phyloP scores from a whole-genome alignment of 2,797 vertebrate genomes.

The Epinephelus malabaricus region DNA sequence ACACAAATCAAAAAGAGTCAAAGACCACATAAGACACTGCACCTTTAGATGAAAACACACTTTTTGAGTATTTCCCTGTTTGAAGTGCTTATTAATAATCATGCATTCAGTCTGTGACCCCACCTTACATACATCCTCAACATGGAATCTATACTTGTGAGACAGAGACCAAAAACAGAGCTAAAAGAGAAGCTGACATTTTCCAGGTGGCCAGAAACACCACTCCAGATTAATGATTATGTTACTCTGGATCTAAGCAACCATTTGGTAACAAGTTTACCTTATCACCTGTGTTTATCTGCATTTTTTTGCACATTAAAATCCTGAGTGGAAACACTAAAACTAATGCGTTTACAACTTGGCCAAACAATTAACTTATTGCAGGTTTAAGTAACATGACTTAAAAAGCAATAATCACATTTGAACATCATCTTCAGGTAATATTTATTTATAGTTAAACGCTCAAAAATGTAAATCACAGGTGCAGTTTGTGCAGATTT shows the following conservation, averaged over 20 bases:
- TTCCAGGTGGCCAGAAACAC: too few species aligned
- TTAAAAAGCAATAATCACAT: background rate
- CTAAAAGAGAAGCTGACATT: too few species aligned
- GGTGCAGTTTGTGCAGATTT: background rate
- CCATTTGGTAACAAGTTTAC: too few species aligned
- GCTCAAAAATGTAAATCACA: background rate
- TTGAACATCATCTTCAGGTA: background rate
- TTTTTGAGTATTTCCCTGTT: conserved; percentile 11
- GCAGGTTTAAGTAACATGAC: background rate
- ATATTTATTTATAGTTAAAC: background rate
- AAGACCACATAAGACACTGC: conserved; percentile 8
- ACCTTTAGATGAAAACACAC: background rate
- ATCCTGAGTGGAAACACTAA: too few species aligned
- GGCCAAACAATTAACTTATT: background rate
- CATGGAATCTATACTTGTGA: background rate
- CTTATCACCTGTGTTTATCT: too few species aligned
- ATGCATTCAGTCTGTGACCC: conserved; percentile 22
- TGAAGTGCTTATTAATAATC: conserved; percentile 1
- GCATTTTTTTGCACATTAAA: too few species aligned
- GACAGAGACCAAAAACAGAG: too few species aligned
- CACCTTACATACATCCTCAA: conserved; percentile 5
- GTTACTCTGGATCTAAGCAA: too few species aligned
- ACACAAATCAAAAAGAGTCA: conserved; percentile 45
- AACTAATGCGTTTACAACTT: too few species aligned
- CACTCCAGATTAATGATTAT: too few species aligned